Percentiles rank a stretch among this genome's conserved stretches.
Conservation (phyloP, 2,797 vertebrate species). For the Bryconaethiops microstoma region DNA sequence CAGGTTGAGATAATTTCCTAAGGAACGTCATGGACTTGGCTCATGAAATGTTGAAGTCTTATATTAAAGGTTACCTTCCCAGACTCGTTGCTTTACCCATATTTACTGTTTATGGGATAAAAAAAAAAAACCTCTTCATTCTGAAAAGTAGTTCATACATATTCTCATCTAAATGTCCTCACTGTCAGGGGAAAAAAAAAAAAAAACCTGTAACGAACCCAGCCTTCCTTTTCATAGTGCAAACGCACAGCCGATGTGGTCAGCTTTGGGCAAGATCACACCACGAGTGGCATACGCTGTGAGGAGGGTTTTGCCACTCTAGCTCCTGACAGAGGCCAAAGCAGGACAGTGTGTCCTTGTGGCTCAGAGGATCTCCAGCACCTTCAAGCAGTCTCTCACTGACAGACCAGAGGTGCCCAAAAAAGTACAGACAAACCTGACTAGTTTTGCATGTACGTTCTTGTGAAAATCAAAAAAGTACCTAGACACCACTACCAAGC, state of each 20-base stretch:
- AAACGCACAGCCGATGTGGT: background rate
- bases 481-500: no score
- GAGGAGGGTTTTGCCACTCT: slow-evolving; percentile 62
- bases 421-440: background rate
- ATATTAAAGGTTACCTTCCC: no score
- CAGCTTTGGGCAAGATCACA: background rate
- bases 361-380: background rate
- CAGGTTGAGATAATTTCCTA: no score
- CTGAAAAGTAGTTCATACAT: background rate
- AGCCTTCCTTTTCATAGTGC: background rate
- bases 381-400: background rate
- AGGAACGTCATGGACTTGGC: no score
- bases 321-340: slow-evolving; percentile 34
- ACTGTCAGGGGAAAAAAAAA: background rate
- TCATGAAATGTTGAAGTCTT: no score
- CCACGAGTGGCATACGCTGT: background rate
- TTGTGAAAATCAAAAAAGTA: no score
- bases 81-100: background rate
- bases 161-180: background rate
- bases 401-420: background rate
- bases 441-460: background rate
- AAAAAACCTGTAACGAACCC: background rate
- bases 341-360: background rate
- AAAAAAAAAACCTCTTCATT: no score
- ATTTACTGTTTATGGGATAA: background rate